Percentiles rank a stretch among this genome's conserved stretches.
Conservation (phyloP, 2,113 vertebrate genomes). For the Hystrix cristata region DNA sequence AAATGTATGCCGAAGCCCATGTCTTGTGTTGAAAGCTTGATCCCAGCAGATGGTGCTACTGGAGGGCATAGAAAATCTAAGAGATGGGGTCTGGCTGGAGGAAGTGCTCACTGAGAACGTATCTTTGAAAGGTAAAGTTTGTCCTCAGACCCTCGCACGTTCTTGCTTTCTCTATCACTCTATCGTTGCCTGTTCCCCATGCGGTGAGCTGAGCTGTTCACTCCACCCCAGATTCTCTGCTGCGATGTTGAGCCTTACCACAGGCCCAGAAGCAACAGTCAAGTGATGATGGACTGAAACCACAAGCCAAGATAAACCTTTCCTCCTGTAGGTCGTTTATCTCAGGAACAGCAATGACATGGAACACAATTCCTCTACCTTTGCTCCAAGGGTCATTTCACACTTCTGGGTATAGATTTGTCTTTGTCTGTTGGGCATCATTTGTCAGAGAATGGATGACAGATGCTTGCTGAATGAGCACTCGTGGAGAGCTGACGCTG, state of each 20-base stretch:
- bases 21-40: background rate
- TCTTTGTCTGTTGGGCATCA: background rate
- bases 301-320: background rate
- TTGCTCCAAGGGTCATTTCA: background rate
- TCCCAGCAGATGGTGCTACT: background rate
- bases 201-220: background rate
- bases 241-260: background rate
- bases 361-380: background rate
- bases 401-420: slow-evolving; percentile 3
- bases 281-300: background rate
- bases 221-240: background rate
- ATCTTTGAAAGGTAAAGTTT: background rate
- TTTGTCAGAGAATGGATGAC: background rate
- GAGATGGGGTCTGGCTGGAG: background rate
- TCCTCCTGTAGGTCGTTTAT: background rate
- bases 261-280: background rate
- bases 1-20: background rate
- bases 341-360: background rate
- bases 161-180: background rate
- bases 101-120: background rate
- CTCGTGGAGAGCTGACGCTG: background rate
- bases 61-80: background rate
- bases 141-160: background rate
- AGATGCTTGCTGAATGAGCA: background rate
- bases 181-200: background rate